Evolutionary conservation across 2,888 invertebrate genomes (phyloP), one percentile per base, ranked within the genome.

Genomic region (Lasius fuliginosus): DNA sequence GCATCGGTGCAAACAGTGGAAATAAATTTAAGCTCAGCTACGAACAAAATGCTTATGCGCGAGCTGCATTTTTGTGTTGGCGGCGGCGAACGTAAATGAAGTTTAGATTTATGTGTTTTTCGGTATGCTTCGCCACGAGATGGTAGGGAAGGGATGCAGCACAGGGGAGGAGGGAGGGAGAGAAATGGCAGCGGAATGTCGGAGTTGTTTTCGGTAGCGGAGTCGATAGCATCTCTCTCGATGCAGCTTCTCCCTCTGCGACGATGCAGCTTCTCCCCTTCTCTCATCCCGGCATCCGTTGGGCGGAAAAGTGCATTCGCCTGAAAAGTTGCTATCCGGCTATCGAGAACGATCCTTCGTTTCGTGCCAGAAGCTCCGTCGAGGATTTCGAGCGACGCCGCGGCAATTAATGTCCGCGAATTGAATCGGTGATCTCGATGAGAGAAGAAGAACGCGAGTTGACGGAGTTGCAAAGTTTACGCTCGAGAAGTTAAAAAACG

Each of bases 51-150:
- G 79, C 60, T 79, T 69, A 68, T 60, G 36, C 46, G 36, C 33
- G 27, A 71, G 60, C 36, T 81, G 46, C 60, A 81, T 71, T 81
- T 69, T 71, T 49, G 33, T 46, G 60, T 79, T 27, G 33, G 33
- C 58, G 12, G 42, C 12, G 30, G 79, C 60, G 33, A 79, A 83
- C 82, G 82, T 85, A 89, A 88, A 87, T 85, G 84, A 86, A 88
- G 81, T 87, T 84, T 64, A 60, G 75, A 91, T 88, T 90, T 88
- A 90, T 88, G 84, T 91, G 88, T 88, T 91, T 88, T 82, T 76
- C 79, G 65, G 46, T 58, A 49, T 69, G 36, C 40, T 64, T 71
- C n/a, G 53, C 53, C 23, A 40, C 64, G 42, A 53, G 53, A 73
- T 18, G n/a, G 0, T n/a, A 53, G 53, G n/a, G 8, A n/a, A 49